These are phyloP conservation scores for Oscheius sp. DNA, from an alignment of 2,888 invertebrate species.

Conservation along the genomic window DNA sequence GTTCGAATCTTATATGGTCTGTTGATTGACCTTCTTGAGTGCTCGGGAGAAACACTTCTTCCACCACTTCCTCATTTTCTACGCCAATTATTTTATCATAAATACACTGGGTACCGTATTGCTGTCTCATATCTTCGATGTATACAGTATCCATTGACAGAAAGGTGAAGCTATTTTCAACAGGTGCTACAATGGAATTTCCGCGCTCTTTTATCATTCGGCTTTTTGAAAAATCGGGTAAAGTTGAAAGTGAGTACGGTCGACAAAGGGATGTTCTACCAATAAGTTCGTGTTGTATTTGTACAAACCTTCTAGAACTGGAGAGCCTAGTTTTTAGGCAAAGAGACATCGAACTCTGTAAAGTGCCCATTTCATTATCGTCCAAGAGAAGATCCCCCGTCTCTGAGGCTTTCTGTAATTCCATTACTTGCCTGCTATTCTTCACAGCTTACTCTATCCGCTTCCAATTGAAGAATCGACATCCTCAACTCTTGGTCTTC, in stretches of 20 bases:
- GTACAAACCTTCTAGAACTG: background rate
- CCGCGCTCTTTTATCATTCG: background rate
- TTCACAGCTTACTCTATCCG: slow-evolving; percentile 10
- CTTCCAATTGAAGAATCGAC: slow-evolving; percentile 20
- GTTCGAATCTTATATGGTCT: background rate
- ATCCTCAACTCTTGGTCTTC: slow-evolving; percentile 12
- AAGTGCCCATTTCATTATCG: slow-evolving; percentile 1
- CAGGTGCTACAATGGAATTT: background rate
- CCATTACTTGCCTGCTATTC: background rate
- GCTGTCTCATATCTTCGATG: slow-evolving; percentile 12
- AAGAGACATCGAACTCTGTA: background rate
- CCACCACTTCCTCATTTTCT: background rate
- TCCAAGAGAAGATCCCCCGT: slow-evolving; percentile 14
- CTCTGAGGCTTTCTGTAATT: slow-evolving; percentile 17
- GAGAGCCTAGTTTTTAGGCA: background rate
- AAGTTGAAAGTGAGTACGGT: background rate
- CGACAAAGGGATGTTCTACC: background rate
- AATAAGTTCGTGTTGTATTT: background rate
- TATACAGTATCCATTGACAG: slow-evolving; percentile 25
- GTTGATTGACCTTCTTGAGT: background rate
- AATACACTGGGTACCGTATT: slow-evolving; percentile 23
- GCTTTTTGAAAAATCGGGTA: background rate
- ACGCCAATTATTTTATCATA: no score
- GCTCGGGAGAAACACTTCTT: background rate
- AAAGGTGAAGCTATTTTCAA: slow-evolving; percentile 10